These are phyloP conservation scores for Macrosiphum euphorbiae DNA, from an alignment of 2,888 invertebrate species.

Conservation along the genomic window DNA sequence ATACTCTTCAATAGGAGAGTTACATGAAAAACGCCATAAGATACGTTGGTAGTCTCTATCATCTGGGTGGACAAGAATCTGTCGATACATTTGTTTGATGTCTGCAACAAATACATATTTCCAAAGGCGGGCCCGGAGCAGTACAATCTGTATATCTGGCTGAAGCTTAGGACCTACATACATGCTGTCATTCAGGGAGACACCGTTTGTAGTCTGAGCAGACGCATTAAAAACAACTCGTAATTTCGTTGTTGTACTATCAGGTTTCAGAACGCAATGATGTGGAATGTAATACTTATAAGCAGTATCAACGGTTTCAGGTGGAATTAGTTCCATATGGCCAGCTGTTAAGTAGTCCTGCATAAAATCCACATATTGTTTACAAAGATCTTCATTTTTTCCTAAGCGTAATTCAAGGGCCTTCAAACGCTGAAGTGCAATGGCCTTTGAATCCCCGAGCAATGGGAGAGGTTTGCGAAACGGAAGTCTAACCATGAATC, in stretches of 20 bases:
- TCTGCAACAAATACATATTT: too few species aligned
- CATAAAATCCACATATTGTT: slow-evolving; percentile 18
- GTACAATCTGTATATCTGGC: slow-evolving; percentile 67
- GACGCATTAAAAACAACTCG: slow-evolving; percentile 67
- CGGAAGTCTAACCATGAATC: not conserved
- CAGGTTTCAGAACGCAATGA: slow-evolving; percentile 67
- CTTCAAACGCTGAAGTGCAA: not conserved
- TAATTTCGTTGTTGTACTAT: too few species aligned
- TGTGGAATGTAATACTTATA: slow-evolving; percentile 63
- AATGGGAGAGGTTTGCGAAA: not conserved
- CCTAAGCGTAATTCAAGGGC: not conserved
- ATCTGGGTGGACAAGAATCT: not conserved
- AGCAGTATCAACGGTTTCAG: not conserved
- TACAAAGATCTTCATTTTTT: not conserved
- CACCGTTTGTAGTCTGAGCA: slow-evolving; percentile 65
- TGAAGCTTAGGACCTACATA: slow-evolving; percentile 68
- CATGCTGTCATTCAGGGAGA: slow-evolving; percentile 68
- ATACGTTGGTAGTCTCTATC: too few species aligned
- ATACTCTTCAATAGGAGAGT: too few species aligned
- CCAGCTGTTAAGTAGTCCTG: not conserved
- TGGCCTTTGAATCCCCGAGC: not conserved
- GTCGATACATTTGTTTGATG: too few species aligned
- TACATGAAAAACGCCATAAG: too few species aligned
- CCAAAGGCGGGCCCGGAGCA: slow-evolving; percentile 39
- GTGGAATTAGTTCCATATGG: slow-evolving; percentile 36